These are phyloP conservation scores for Tachysurus fulvidraco DNA, from an alignment of 2,113 vertebrate genomes.

Conservation along the genomic window DNA sequence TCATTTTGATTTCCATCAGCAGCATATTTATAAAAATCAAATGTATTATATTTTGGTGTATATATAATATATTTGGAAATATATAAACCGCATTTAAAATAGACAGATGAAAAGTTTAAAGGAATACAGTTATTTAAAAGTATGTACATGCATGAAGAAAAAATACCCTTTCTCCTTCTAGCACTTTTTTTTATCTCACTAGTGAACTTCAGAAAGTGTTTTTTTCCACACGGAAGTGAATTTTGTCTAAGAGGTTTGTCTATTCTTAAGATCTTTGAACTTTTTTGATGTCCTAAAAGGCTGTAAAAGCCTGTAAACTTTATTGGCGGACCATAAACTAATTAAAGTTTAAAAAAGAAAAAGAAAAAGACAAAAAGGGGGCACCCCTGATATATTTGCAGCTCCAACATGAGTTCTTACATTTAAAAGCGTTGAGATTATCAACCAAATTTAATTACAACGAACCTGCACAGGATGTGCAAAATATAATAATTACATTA, in stretches of 20 bases:
- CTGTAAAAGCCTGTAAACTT: constrained; percentile 84
- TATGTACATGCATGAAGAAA: not conserved
- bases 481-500: too few species aligned
- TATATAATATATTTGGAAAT: not conserved
- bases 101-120: not conserved
- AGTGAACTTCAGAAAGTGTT: constrained; percentile 37
- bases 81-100: not conserved
- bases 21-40: not conserved
- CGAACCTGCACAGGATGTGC: not conserved
- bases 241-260: constrained; percentile 68
- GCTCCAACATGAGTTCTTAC: not conserved
- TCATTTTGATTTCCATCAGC: not conserved
- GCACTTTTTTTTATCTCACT: constrained; percentile 4
- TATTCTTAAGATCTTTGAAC: constrained; percentile 67
- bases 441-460: not conserved
- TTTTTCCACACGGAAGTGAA: constrained; percentile 19
- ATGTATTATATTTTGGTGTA: not conserved
- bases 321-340: constrained; percentile 81
- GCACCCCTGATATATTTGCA: not conserved
- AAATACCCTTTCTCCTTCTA: not conserved
- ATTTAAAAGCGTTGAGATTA: not conserved
- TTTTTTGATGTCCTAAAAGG: constrained; percentile 65
- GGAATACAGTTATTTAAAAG: not conserved
- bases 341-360: constrained; percentile 17
- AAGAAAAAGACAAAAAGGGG: not conserved